Percentiles rank a stretch among this genome's conserved stretches.
phyloP scores from a whole-genome alignment of 2,113 vertebrate genomes.

The Cephalopholis sonnerati region DNA sequence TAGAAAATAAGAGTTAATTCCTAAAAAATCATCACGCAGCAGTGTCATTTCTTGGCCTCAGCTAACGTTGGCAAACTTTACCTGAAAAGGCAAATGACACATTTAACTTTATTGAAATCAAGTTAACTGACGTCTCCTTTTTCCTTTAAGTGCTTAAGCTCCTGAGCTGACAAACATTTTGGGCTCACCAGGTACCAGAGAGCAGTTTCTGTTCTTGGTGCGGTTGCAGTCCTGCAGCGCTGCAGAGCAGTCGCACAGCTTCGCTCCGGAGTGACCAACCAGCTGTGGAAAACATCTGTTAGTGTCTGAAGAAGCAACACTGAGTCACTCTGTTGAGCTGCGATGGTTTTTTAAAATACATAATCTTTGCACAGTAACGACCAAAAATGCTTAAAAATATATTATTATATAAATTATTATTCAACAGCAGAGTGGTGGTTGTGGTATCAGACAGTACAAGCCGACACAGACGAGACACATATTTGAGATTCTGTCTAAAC shows the following conservation, averaged over 20 bases:
- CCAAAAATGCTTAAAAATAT: background rate
- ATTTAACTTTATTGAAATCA: background rate
- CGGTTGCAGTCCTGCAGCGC: constrained; percentile 91
- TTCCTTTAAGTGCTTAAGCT: too few species aligned
- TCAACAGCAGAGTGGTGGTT: too few species aligned
- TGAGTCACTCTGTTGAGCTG: background rate
- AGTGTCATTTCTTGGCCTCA: too few species aligned
- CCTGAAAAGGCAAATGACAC: background rate
- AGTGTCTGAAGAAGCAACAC: background rate
- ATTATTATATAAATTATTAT: too few species aligned
- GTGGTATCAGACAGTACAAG: background rate
- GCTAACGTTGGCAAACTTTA: background rate
- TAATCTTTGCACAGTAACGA: background rate
- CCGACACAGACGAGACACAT: background rate
- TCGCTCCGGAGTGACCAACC: constrained; percentile 87
- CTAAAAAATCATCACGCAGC: background rate
- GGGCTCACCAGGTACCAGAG: constrained; percentile 91
- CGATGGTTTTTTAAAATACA: background rate
- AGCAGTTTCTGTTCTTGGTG: constrained; percentile 90
- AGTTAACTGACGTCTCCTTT: background rate
- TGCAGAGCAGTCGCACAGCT: constrained; percentile 87
- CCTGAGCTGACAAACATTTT: background rate
- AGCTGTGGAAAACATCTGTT: constrained; percentile 82
- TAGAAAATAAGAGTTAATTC: background rate
- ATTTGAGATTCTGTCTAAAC: background rate